Evolutionary conservation across 2,113 vertebrate species (phyloP).

Genomic region (Xenopus borealis): DNA sequence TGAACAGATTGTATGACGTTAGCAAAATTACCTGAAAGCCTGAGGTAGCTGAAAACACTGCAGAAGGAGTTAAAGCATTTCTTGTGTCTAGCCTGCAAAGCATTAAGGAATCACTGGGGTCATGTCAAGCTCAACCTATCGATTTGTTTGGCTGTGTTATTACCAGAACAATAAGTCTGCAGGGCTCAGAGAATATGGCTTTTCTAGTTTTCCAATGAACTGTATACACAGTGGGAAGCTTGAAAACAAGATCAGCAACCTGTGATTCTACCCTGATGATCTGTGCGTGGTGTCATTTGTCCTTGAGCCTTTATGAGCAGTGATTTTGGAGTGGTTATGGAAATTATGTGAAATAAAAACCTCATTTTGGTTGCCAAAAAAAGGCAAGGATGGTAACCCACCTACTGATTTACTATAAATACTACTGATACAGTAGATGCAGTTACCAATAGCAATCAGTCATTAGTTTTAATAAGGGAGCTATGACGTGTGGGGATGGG

Average conservation of each 20-base stretch:
- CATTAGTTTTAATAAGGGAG: too few species aligned
- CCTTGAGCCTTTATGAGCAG: not conserved
- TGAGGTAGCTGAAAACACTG: not conserved
- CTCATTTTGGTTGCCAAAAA: too few species aligned
- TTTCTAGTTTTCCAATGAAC: not conserved
- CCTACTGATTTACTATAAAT: too few species aligned
- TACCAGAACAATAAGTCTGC: not conserved
- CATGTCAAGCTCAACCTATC: not conserved
- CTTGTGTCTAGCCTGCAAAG: not conserved
- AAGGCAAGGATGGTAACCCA: too few species aligned
- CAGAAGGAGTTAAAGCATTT: not conserved
- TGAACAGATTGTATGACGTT: too few species aligned
- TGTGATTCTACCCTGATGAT: not conserved
- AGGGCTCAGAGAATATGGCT: not conserved
- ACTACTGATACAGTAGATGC: too few species aligned
- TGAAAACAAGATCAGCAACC: not conserved
- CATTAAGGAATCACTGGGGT: not conserved
- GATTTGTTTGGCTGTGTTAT: not conserved
- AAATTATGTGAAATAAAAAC: too few species aligned
- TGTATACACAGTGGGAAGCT: not conserved
- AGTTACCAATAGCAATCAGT: too few species aligned
- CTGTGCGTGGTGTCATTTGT: not conserved
- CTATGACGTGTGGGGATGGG: too few species aligned
- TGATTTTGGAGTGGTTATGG: not conserved
- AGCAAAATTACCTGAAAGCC: too few species aligned